These are phyloP conservation scores for Nymphalis urticae DNA, from an alignment of 2,888 invertebrate genomes.

Conservation along the genomic window DNA sequence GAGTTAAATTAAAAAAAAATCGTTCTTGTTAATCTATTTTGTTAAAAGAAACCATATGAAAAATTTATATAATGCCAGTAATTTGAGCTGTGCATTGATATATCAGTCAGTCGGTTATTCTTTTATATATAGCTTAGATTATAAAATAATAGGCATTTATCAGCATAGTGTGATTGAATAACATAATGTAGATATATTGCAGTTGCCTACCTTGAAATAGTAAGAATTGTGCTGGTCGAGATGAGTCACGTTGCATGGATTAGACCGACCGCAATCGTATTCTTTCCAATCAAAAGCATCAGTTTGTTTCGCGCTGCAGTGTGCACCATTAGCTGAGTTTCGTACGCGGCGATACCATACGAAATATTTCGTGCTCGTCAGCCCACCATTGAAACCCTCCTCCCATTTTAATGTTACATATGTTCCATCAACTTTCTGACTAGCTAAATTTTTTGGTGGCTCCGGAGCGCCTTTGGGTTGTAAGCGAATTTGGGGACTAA, in stretches of 20 bases:
- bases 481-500: conserved; percentile 87
- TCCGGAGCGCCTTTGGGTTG: conserved; percentile 95
- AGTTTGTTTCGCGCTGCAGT: conserved; percentile 57
- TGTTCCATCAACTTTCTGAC: conserved; percentile 88
- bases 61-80: no score
- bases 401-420: conserved; percentile 92
- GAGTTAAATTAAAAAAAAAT: no score
- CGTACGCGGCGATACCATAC: conserved; percentile 89
- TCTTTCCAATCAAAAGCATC: conserved; percentile 88
- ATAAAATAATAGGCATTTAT: no score
- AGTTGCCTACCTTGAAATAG: conserved; percentile 86
- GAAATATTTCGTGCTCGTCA: conserved; percentile 92
- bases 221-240: conserved; percentile 94
- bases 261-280: conserved; percentile 91
- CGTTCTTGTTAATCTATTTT: no score
- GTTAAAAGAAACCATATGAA: no score
- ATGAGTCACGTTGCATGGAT: conserved; percentile 93
- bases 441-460: conserved; percentile 86
- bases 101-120: no score
- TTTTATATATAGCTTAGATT: no score
- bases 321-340: conserved; percentile 64
- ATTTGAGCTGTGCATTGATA: no score
- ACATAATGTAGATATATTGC: neutral
- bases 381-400: conserved; percentile 94
- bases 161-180: no score